A percentile compares a stretch with the other conserved stretches of the same genome.
Conservation (phyloP, 2,797 vertebrate genomes). For the Epinephelus awoara region DNA sequence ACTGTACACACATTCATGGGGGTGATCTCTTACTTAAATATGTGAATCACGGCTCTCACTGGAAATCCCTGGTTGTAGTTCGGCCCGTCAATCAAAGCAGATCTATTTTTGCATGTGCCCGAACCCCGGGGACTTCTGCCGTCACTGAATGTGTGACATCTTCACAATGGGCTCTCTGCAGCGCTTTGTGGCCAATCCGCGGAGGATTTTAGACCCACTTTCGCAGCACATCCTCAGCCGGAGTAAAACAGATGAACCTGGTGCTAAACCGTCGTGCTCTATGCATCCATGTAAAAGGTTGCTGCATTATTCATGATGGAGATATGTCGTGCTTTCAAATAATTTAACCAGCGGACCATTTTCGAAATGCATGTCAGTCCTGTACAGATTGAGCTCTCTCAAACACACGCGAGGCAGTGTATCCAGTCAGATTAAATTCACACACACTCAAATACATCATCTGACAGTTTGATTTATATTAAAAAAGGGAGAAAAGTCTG, state of each 20-base stretch:
- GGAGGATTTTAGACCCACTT: slow-evolving; percentile 66
- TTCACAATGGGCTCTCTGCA: slow-evolving; percentile 58
- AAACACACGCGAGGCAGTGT: neutral
- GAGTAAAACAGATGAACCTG: slow-evolving; percentile 42
- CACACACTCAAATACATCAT: neutral
- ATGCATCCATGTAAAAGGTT: slow-evolving; percentile 14
- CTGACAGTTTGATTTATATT: neutral
- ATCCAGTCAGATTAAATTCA: slow-evolving; percentile 8
- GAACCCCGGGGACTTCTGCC: slow-evolving; percentile 58
- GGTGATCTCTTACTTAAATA: slow-evolving; percentile 10
- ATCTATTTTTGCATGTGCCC: slow-evolving; percentile 68
- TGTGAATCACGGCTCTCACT: slow-evolving; percentile 39
- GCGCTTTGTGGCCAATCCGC: slow-evolving; percentile 42
- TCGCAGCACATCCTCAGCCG: slow-evolving; percentile 43
- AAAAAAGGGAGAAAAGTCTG: no score
- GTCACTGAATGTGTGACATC: slow-evolving; percentile 68
- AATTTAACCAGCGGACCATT: slow-evolving; percentile 18
- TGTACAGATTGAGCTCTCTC: neutral
- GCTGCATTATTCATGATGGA: slow-evolving; percentile 12
- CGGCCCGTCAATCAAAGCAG: slow-evolving; percentile 54
- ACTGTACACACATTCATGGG: neutral
- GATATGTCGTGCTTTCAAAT: slow-evolving; percentile 20
- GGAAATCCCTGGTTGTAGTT: slow-evolving; percentile 53
- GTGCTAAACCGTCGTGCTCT: neutral
- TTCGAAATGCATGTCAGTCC: slow-evolving; percentile 22